These are phyloP conservation scores for Archegozetes longisetosus DNA, from an alignment of 1,140 invertebrate species.

Conservation along the genomic window DNA sequence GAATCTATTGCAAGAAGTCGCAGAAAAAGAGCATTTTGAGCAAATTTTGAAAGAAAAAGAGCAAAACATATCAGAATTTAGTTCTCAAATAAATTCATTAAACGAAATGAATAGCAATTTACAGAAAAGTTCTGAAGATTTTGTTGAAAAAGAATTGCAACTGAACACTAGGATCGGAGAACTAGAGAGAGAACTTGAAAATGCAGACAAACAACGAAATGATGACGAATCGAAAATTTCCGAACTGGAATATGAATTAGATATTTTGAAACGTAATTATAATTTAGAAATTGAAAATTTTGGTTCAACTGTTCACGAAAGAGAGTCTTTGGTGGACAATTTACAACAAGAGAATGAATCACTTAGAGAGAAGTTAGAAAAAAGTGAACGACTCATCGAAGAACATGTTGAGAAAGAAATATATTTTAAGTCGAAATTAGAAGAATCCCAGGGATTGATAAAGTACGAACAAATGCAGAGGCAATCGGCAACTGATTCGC, in stretches of 20 bases:
- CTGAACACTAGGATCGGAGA: background rate
- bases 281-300: slow-evolving; percentile 7
- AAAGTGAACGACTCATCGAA: background rate
- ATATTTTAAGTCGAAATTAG: background rate
- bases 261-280: slow-evolving; percentile 10
- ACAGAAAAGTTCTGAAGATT: too few species aligned
- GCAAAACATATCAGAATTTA: too few species aligned
- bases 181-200: background rate
- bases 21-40: too few species aligned
- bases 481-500: slow-evolving; percentile 1
- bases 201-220: background rate
- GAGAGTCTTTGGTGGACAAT: slow-evolving; percentile 9
- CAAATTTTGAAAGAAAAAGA: too few species aligned
- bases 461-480: slow-evolving; percentile 5
- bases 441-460: slow-evolving; percentile 2
- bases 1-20: too few species aligned
- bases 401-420: background rate
- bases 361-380: background rate
- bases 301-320: background rate
- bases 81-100: too few species aligned
- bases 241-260: slow-evolving; percentile 6
- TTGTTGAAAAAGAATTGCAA: background rate
- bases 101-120: too few species aligned
- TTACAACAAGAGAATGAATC: slow-evolving; percentile 2
- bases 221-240: background rate